Conservation (phyloP, 2,888 invertebrate species). For the Chymomyza fuscimana region DNA sequence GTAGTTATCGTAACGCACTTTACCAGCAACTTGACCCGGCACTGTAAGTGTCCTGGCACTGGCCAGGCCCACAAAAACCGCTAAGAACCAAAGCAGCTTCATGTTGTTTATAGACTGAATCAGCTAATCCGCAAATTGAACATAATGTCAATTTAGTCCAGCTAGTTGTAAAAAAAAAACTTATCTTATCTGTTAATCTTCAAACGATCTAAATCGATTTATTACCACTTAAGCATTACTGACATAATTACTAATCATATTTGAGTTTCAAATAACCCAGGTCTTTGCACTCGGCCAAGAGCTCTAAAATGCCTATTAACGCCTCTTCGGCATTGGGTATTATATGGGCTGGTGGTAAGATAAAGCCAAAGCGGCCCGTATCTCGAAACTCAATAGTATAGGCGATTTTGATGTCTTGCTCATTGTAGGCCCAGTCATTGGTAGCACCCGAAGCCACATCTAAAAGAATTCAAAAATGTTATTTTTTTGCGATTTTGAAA, state of each 20-base stretch:
- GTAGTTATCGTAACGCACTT: slow-evolving; percentile 75
- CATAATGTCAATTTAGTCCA: background rate
- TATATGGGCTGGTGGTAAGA: slow-evolving; percentile 84
- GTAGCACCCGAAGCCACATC: slow-evolving; percentile 77
- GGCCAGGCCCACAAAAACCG: slow-evolving; percentile 48
- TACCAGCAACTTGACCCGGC: slow-evolving; percentile 29
- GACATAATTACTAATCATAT: slow-evolving; percentile 26
- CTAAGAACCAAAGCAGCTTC: slow-evolving; percentile 40
- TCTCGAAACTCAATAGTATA: slow-evolving; percentile 82
- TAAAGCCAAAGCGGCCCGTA: slow-evolving; percentile 84
- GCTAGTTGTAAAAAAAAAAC: too few species aligned
- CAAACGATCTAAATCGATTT: slow-evolving; percentile 46
- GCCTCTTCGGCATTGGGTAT: slow-evolving; percentile 83
- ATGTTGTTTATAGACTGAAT: background rate
- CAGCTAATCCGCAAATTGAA: background rate
- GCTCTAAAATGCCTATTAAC: slow-evolving; percentile 79
- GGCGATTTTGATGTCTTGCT: slow-evolving; percentile 80
- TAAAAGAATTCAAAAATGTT: slow-evolving; percentile 36
- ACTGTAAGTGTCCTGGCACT: slow-evolving; percentile 45
- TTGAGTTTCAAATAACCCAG: slow-evolving; percentile 57
- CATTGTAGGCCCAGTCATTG: slow-evolving; percentile 81
- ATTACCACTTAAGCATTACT: slow-evolving; percentile 29
- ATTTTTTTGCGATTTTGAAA: background rate
- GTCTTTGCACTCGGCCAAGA: slow-evolving; percentile 77
- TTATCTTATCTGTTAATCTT: background rate